Base-by-base conservation (phyloP, 2,797 vertebrate genomes). In the Sebastes hubbsi region DNA sequence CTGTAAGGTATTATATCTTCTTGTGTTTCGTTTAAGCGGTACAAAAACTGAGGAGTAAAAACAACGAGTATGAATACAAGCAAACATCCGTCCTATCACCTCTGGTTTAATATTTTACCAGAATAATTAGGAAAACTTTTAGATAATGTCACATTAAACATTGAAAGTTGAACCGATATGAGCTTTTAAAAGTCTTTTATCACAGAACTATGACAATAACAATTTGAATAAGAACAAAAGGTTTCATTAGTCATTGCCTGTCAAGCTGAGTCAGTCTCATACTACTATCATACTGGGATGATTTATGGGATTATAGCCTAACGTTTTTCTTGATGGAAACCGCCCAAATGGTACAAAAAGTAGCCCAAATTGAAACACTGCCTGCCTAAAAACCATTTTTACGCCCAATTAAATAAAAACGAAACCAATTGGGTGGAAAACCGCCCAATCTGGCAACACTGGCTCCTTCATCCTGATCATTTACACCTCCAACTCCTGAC, bases 401-500 rank as follows among this genome's bases (percentile, higher is more conserved):
- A n/a, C 4, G 1, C n/a, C 32, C 20, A 72, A 36, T 49, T 54
- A 49, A 65, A 58, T 62, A 6, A 55, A 34, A 59, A 56, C 4
- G 0, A 49, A 49, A 24, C 4, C 1, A 13, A 10, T 1, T 52
- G 24, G 52, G 38, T 1, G 1, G 25, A 55, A 52, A 52, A 71
- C 6, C 24, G 3, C 11, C 14, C 8, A 27, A 32, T 62, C 56
- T 56, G 32, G 62, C 29, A 72, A 67, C 20, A 30, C 29, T n/a
- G 36, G 54, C 79, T 73, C 71, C 78, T 60, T 86, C 74, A 60
- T 22, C 56, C 62, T 24, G 49, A 80, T 84, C 81, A 83, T 81
- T 85, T 74, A 72, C 74, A 62, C 22, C 18, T 25, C 69, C 72
- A 77, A 78, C 75, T 61, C 42, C 87, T 82, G 79, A 88, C 80